Evolutionary conservation across 2,797 vertebrate species (phyloP).

Genomic region (Zalophus californianus): DNA sequence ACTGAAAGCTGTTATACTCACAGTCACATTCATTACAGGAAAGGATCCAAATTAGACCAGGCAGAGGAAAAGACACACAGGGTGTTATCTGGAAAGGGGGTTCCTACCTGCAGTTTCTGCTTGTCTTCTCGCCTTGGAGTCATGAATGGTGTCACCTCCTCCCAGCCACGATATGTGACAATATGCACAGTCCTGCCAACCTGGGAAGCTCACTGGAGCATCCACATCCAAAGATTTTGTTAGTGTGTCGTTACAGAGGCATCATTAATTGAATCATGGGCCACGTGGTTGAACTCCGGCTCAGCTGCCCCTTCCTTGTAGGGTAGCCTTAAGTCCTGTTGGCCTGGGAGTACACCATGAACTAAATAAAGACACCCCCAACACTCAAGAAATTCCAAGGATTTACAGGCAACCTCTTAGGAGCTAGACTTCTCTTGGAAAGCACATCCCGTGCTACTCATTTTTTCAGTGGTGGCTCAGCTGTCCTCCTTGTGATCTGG

Average conservation of each 20-base stretch:
- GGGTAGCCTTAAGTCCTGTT: neutral
- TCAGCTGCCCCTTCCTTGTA: neutral
- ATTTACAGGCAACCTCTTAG: neutral
- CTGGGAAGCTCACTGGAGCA: neutral
- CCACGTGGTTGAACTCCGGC: rapidly evolving
- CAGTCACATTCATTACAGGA: neutral
- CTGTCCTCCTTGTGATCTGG: rapidly evolving
- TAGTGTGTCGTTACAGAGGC: rapidly evolving
- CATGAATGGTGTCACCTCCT: neutral
- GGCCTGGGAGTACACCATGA: rapidly evolving
- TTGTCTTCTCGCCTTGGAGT: neutral
- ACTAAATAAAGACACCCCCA: neutral
- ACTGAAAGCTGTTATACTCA: rapidly evolving
- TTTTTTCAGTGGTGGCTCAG: too few relatives aligned
- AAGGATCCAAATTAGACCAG: neutral
- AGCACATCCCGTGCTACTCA: too few relatives aligned
- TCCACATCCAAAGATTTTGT: neutral
- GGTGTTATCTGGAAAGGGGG: rapidly evolving
- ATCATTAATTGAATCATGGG: rapidly evolving
- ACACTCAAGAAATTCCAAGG: neutral
- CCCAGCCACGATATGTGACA: rapidly evolving
- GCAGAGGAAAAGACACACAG: too few relatives aligned
- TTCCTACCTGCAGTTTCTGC: rapidly evolving
- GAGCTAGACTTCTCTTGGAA: neutral
- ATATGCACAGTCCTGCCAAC: neutral